These are phyloP conservation scores for Vombatus ursinus DNA, from an alignment of 2,113 vertebrate genomes.

Conservation along the genomic window DNA sequence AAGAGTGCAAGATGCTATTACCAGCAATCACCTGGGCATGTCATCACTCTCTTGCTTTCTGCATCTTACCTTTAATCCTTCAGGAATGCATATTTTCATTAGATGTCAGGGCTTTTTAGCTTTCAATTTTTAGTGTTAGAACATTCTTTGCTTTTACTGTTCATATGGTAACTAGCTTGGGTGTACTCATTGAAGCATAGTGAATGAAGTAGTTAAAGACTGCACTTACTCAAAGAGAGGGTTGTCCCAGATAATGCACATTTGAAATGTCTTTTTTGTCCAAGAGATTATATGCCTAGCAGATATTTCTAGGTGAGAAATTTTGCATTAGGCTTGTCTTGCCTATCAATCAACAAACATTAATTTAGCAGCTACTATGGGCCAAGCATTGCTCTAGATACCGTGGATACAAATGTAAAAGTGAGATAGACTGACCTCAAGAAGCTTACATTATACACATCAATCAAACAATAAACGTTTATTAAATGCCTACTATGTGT, in stretches of 20 bases:
- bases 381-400: not conserved
- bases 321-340: not conserved
- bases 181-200: not conserved
- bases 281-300: not conserved
- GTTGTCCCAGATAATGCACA: not conserved
- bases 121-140: not conserved
- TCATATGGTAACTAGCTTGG: rapidly evolving
- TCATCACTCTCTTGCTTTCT: not conserved
- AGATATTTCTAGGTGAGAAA: not conserved
- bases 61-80: not conserved
- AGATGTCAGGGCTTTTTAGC: not conserved
- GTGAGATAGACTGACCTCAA: not conserved
- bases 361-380: not conserved
- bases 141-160: not conserved
- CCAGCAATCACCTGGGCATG: not conserved
- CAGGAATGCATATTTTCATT: not conserved
- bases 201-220: not conserved
- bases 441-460: not conserved
- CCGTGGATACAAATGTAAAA: not conserved
- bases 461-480: not conserved
- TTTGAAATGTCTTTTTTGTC: not conserved
- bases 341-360: not conserved
- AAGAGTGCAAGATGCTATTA: not conserved
- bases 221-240: not conserved
- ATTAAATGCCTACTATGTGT: too few species aligned